Evolutionary conservation across 2,888 invertebrate genomes (phyloP), one percentile per base, ranked within the genome.

Genomic region (Apamea anceps): DNA sequence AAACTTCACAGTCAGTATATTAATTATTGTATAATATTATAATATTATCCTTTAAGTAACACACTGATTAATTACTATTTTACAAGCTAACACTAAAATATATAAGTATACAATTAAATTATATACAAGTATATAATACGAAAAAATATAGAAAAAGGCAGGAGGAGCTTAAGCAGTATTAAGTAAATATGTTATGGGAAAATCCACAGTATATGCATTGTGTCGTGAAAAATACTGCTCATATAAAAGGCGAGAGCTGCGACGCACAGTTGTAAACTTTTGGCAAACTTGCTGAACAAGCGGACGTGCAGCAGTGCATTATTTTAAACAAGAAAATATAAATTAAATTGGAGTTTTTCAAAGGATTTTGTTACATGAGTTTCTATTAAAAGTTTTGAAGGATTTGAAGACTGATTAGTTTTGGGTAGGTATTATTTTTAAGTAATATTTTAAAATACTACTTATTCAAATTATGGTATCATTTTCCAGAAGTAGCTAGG

Each of bases 251-350:
- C 12, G 67, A 21, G 72, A 62, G 28, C n/a, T 28, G 21, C 54
- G 25, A 8, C 42, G 48, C 48, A 7, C 15, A 62, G 3, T 25
- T 54, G 25, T 74, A 51, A 74, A 66, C n/a, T 60, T 63, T 57
- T 51, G 54, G 62, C 3, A 15, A 63, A 48, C 25, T 57, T 12
- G 5, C 57, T 71, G 73, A 51, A 71, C 51, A 82, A 65, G 72
- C 85, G 67, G 42, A 72, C 74, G 83, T 77, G 71, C 42, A 45
- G 6, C 13, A 32, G 86, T 84, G 84, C 86, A 81, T 60, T 13
- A 60, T 28, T 76, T 6, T 28, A 37, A 37, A 32, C 7, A 18
- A 32, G 7, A 2, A 48, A 18, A 3, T 28, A 32, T n/a, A n/a
- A 63, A 63, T 0, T 18, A n/a, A 32, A 10, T 45, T 28, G 6